A percentile compares a stretch with the other conserved stretches of the same genome.
Evolutionary conservation across 1,140 invertebrate genomes (phyloP).

Genomic region (Zaprionus ghesquierei): DNA sequence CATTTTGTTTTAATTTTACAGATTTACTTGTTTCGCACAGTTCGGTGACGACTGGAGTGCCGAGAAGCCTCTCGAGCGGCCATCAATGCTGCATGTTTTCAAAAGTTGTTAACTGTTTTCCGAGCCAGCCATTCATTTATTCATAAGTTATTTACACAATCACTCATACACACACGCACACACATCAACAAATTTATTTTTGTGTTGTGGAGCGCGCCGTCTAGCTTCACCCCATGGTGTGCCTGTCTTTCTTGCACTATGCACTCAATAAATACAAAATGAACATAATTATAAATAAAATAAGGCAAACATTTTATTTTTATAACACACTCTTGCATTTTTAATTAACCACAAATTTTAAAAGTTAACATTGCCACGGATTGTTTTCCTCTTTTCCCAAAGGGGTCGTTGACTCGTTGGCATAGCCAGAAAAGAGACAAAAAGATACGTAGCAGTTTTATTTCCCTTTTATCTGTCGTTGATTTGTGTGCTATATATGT

Average conservation of each 20-base stretch:
- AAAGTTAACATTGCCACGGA: background rate
- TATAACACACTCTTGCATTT: slow-evolving; percentile 4
- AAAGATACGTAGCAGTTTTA: background rate
- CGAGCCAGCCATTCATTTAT: slow-evolving; percentile 37
- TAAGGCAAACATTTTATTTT: slow-evolving; percentile 7
- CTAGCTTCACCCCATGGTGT: background rate
- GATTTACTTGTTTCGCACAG: slow-evolving; percentile 58
- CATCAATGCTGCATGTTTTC: slow-evolving; percentile 48
- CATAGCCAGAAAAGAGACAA: background rate
- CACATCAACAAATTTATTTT: background rate
- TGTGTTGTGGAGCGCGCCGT: background rate
- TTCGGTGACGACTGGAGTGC: slow-evolving; percentile 25
- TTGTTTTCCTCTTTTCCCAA: background rate
- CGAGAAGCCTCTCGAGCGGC: slow-evolving; percentile 4
- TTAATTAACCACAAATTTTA: slow-evolving; percentile 7
- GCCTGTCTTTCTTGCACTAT: background rate
- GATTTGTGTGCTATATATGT: background rate
- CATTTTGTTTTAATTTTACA: slow-evolving; percentile 74
- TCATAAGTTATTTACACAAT: slow-evolving; percentile 43
- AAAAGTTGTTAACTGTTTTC: slow-evolving; percentile 50
- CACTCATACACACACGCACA: background rate
- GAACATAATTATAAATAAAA: slow-evolving; percentile 10
- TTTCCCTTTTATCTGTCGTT: background rate
- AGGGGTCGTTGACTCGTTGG: slow-evolving; percentile 2
- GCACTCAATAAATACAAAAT: slow-evolving; percentile 23